These are phyloP conservation scores for Peromyscus aztecus DNA, from an alignment of 2,797 vertebrate genomes.

Conservation along the genomic window DNA sequence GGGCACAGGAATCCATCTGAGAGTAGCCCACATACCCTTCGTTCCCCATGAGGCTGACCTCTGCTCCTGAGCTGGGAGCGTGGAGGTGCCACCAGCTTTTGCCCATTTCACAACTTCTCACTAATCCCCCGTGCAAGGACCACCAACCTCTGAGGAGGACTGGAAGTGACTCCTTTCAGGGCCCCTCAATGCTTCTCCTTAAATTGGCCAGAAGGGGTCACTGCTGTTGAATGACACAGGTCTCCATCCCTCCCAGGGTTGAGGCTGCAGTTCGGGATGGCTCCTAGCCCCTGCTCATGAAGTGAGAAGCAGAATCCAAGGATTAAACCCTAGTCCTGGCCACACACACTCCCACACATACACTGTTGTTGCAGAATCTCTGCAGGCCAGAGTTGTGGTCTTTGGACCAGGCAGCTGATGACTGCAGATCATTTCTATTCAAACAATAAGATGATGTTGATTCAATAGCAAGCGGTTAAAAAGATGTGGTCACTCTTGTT, in stretches of 20 bases:
- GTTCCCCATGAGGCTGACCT: slow-evolving; percentile 80
- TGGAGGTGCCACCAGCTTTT: slow-evolving; percentile 84
- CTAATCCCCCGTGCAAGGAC: slow-evolving; percentile 90
- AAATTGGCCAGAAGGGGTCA: slow-evolving; percentile 92
- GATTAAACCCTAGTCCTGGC: slow-evolving; percentile 85
- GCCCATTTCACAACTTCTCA: slow-evolving; percentile 87
- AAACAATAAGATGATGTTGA: slow-evolving; percentile 81
- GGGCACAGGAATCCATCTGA: slow-evolving; percentile 76
- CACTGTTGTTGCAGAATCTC: background rate
- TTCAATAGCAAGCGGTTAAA: slow-evolving; percentile 71
- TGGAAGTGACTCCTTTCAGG: slow-evolving; percentile 91
- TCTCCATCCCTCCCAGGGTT: slow-evolving; percentile 92
- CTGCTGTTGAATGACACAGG: slow-evolving; percentile 91
- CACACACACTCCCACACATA: slow-evolving; percentile 3
- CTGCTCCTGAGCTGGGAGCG: slow-evolving; percentile 84
- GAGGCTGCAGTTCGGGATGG: slow-evolving; percentile 90
- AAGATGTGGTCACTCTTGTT: background rate
- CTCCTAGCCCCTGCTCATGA: slow-evolving; percentile 92
- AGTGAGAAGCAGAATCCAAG: slow-evolving; percentile 92
- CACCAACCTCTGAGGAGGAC: slow-evolving; percentile 92
- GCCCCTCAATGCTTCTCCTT: slow-evolving; percentile 92
- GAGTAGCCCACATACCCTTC: slow-evolving; percentile 75
- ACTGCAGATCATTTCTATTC: slow-evolving; percentile 73
- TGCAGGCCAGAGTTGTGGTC: slow-evolving; percentile 71
- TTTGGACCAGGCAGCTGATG: slow-evolving; percentile 77